Evolutionary conservation across 2,888 invertebrate genomes (phyloP), one percentile per base, ranked within the genome.

Genomic region (Anthophora plumipes): DNA sequence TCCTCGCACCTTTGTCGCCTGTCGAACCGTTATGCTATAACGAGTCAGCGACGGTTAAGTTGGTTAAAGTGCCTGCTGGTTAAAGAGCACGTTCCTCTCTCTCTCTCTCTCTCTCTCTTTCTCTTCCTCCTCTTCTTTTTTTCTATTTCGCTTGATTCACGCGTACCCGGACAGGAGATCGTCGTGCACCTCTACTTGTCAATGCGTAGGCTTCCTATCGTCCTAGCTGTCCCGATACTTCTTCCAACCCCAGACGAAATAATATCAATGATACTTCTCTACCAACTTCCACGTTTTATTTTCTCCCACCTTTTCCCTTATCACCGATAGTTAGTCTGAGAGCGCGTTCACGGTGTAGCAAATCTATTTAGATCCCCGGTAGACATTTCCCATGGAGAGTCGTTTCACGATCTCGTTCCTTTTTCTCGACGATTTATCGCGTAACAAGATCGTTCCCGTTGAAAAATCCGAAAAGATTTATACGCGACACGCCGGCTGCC

Each of bases 11-110:
- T 89, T 90, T 89, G 85, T 88, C 85, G 85, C 73, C 84, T 85
- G 87, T 75, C 76, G 85, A 85, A 88, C 88, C 90, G 90, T 89
- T 89, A 88, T 82, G 85, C 74, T 90, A 90, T 91, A 90, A 91
- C 87, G 91, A 91, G 87, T 89, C 86, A 60, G 83, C 80, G 76
- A 73, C 79, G 81, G 83, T 87, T 88, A 89, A 88, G 83, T 87
- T 82, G 83, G 67, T 83, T 82, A 77, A 84, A 85, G 84, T 85
- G 79, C 55, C 85, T 85, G 78, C 84, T 78, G 73, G 80, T 83
- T 84, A 84, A 77, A 83, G 70, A 70, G 54, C 60, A 43, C 22
- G 57, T 22, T 39, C 9, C 50, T 61, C 39, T n/a, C 59, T 43
- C 5, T 39, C 8, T 46, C n/a, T n/a, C n/a, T n/a, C 50, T 1